Evolutionary conservation across 2,888 invertebrate species (phyloP), one percentile per base, ranked within the genome.

Genomic region (Andrena minutula): DNA sequence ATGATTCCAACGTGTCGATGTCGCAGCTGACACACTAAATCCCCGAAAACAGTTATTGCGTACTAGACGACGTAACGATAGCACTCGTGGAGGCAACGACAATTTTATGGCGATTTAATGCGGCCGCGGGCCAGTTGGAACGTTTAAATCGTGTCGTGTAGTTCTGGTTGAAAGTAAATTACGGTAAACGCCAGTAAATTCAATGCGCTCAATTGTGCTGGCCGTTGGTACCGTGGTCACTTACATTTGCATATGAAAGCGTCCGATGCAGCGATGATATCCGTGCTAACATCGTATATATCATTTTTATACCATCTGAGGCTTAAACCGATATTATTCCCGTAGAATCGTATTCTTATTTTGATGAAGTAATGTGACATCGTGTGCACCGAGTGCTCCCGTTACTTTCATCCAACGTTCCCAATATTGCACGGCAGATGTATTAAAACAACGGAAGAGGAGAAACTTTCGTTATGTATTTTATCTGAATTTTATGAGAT

Each of bases 231-330:
- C 35, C 65, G 30, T 28, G 68, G 75, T 73, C 76, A 73, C 81
- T 79, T 76, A 68, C 77, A 86, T 86, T 86, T 86, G 82, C 86
- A 85, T 86, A 74, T 79, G 86, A 86, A 86, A 86, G 86, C 84
- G 63, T 2, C 26, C 73, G 71, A 84, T 78, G 53, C 64, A 69
- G 70, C 75, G 79, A 84, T 79, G 84, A 81, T 85, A 86, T 75
- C 74, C 71, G 64, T 73, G 66, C 65, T 75, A 77, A 75, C 63
- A 61, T 30, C 30, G 72, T 49, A 4, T 35, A 20, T 41, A 61
- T 64, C 78, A 76, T 72, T 75, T 66, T 41, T 41, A 41, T 41
- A 41, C 16, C 41, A 41, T 41, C 16, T 16, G 16, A 41, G 41
- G 41, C 41, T 41, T 41, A 41, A 4, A 41, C 41, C 41, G 41